These are phyloP conservation scores for Dufourea novaeangliae DNA, from an alignment of 1,140 invertebrate species.

Conservation along the genomic window DNA sequence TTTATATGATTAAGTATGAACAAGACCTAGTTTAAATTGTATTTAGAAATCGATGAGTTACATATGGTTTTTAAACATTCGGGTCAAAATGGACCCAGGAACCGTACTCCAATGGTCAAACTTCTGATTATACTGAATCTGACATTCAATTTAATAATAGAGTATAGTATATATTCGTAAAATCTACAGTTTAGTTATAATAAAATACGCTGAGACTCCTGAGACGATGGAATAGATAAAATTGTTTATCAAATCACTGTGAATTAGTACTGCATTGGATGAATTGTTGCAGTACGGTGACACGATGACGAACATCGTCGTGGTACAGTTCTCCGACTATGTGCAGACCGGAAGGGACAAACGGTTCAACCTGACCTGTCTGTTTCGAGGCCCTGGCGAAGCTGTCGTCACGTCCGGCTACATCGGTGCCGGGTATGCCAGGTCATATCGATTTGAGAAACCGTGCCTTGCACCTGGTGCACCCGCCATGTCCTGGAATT, in stretches of 20 bases:
- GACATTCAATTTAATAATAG: too few species aligned
- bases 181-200: too few species aligned
- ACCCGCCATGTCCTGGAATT: not conserved
- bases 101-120: too few species aligned
- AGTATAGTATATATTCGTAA: too few species aligned
- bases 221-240: not conserved
- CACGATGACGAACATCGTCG: constrained; percentile 96
- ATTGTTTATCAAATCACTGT: not conserved
- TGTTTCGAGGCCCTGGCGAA: constrained; percentile 94
- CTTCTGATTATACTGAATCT: too few species aligned
- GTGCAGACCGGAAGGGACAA: constrained; percentile 95
- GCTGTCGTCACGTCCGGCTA: constrained; percentile 96
- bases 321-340: constrained; percentile 96
- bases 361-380: constrained; percentile 94
- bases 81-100: too few species aligned
- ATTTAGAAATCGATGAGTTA: too few species aligned
- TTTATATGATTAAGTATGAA: too few species aligned
- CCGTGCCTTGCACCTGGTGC: constrained; percentile 60
- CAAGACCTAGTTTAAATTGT: too few species aligned
- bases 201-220: too few species aligned
- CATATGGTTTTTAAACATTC: too few species aligned
- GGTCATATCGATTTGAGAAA: constrained; percentile 69
- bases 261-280: not conserved
- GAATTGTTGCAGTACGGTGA: constrained; percentile 88
- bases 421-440: constrained; percentile 92